These are phyloP conservation scores for Tragelaphus oryx DNA, from an alignment of 2,797 vertebrate species.

Conservation along the genomic window DNA sequence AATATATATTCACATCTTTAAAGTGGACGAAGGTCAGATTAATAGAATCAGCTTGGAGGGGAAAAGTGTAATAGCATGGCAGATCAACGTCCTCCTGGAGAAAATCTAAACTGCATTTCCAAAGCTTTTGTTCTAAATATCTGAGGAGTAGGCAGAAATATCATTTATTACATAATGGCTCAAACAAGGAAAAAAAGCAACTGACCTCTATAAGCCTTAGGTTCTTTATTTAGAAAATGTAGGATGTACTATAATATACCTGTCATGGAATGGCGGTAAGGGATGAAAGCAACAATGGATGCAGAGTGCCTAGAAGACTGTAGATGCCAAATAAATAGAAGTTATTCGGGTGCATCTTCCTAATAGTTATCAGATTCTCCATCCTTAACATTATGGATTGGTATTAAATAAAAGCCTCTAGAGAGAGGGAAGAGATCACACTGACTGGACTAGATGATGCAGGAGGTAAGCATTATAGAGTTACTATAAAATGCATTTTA, in stretches of 20 bases:
- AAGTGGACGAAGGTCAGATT: not conserved
- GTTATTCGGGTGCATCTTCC: not conserved
- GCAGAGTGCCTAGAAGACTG: accelerated
- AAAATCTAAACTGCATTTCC: not conserved
- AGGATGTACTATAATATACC: not conserved
- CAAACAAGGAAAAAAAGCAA: not conserved
- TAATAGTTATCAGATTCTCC: not conserved
- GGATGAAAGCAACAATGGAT: no score
- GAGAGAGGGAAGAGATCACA: not conserved
- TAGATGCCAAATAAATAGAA: not conserved
- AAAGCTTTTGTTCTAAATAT: not conserved
- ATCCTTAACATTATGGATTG: not conserved
- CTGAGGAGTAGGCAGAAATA: not conserved
- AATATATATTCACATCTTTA: not conserved
- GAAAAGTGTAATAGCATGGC: not conserved
- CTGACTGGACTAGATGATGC: not conserved
- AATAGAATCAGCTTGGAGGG: not conserved
- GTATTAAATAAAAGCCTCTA: not conserved
- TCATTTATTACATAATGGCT: not conserved
- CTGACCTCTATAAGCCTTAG: not conserved
- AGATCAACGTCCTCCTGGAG: not conserved
- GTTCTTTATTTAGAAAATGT: not conserved
- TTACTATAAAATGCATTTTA: not conserved
- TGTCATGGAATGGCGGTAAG: accelerated
- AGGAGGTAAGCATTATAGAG: not conserved